Conservation (phyloP, 1,140 invertebrate genomes). For the Glossosoma conforme region DNA sequence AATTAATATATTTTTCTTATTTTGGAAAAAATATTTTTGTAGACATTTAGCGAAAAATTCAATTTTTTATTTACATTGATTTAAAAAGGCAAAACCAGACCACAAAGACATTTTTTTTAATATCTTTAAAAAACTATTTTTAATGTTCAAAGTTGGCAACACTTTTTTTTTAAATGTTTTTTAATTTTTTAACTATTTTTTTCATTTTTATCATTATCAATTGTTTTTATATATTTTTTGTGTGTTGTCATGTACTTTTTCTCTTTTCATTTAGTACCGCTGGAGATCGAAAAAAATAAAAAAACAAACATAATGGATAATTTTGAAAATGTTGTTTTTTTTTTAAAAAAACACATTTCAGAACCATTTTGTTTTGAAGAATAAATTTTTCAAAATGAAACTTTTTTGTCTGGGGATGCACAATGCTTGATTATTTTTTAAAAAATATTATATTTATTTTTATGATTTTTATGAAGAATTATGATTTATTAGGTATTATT, state of each 20-base stretch:
- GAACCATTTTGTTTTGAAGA: conserved; percentile 8
- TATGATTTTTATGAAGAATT: too few species aligned
- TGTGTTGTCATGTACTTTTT: not conserved
- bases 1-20: too few species aligned
- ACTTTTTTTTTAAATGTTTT: conserved; percentile 1
- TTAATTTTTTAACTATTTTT: conserved; percentile 14
- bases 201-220: conserved; percentile 7
- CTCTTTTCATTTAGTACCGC: conserved; percentile 23
- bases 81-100: too few species aligned
- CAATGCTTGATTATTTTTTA: conserved; percentile 24
- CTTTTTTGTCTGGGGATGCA: conserved; percentile 28
- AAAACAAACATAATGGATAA: not conserved
- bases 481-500: too few species aligned
- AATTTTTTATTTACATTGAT: too few species aligned
- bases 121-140: too few species aligned
- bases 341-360: conserved; percentile 1
- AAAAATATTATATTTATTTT: too few species aligned
- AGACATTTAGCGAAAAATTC: too few species aligned
- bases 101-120: too few species aligned
- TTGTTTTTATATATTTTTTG: conserved; percentile 11
- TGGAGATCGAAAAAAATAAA: conserved; percentile 11
- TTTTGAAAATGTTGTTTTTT: not conserved
- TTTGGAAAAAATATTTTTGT: too few species aligned
- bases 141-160: too few species aligned
- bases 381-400: not conserved